These are phyloP conservation scores for Lasioglossum malachurum DNA, from an alignment of 2,888 invertebrate species.

Conservation along the genomic window DNA sequence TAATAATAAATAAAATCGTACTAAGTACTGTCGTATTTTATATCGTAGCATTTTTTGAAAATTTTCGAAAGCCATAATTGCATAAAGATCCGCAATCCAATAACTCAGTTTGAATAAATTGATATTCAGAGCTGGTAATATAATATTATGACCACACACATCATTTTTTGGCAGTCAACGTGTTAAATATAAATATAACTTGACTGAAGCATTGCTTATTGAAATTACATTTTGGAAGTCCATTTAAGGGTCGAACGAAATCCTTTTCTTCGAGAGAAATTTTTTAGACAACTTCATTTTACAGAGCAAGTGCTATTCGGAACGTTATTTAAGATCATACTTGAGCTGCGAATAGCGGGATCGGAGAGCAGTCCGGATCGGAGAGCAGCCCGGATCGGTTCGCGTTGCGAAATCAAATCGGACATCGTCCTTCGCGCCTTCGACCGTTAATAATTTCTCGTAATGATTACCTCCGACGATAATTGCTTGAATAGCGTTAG, in stretches of 20 bases:
- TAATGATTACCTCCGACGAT: conserved; percentile 2
- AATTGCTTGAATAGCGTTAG: no score
- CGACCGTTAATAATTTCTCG: background rate
- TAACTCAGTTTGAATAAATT: no score
- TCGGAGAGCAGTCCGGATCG: conserved; percentile 16
- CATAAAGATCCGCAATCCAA: no score
- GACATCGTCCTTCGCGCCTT: background rate
- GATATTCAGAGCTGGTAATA: no score
- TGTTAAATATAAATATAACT: no score
- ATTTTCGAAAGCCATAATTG: no score
- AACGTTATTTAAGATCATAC: conserved; percentile 43
- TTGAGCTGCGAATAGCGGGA: conserved; percentile 34
- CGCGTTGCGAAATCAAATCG: conserved; percentile 31
- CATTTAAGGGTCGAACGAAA: background rate
- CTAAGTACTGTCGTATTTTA: no score
- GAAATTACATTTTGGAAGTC: background rate
- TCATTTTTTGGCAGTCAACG: no score
- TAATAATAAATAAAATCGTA: no score
- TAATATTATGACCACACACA: no score
- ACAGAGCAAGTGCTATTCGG: conserved; percentile 7
- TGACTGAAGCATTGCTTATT: no score
- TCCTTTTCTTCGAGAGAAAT: background rate
- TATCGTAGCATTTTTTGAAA: no score
- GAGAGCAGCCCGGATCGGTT: conserved; percentile 21
- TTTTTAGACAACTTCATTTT: background rate